Conservation (phyloP, 2,888 invertebrate species). For the Monopis laevigella region DNA sequence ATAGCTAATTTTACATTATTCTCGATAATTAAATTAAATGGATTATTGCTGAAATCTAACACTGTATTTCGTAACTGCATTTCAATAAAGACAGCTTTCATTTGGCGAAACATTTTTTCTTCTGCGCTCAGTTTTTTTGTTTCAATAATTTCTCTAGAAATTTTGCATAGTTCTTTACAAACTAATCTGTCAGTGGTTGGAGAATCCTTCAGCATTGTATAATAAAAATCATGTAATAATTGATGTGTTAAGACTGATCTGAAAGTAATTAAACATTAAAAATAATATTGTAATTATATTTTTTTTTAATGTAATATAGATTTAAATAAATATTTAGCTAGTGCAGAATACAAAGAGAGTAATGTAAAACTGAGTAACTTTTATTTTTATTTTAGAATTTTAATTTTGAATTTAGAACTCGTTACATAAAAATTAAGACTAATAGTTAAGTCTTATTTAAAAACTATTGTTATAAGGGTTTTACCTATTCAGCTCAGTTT, state of each 20-base stretch:
- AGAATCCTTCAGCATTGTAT: slow-evolving; percentile 43
- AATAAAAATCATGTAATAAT: slow-evolving; percentile 54
- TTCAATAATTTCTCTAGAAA: slow-evolving; percentile 41
- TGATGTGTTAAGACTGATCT: slow-evolving; percentile 50
- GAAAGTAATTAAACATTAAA: no score
- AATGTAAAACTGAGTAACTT: background rate
- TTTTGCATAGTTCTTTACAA: slow-evolving; percentile 47
- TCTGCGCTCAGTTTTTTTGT: slow-evolving; percentile 38
- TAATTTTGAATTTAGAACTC: no score
- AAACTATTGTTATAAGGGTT: no score
- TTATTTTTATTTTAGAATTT: no score
- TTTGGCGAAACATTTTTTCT: slow-evolving; percentile 44
- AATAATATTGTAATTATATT: no score
- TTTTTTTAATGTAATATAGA: no score
- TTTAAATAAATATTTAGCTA: background rate
- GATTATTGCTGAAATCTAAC: slow-evolving; percentile 50
- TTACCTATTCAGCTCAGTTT: slow-evolving; percentile 70
- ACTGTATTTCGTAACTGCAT: slow-evolving; percentile 41
- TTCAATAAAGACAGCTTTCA: slow-evolving; percentile 42
- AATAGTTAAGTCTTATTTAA: no score
- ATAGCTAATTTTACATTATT: slow-evolving; percentile 47
- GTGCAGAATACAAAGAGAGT: background rate
- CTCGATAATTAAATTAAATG: slow-evolving; percentile 47
- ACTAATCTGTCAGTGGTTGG: slow-evolving; percentile 40
- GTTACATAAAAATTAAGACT: no score